Evolutionary conservation across 2,797 vertebrate species (phyloP).

Genomic region (Sebastiscus albofasciatus): DNA sequence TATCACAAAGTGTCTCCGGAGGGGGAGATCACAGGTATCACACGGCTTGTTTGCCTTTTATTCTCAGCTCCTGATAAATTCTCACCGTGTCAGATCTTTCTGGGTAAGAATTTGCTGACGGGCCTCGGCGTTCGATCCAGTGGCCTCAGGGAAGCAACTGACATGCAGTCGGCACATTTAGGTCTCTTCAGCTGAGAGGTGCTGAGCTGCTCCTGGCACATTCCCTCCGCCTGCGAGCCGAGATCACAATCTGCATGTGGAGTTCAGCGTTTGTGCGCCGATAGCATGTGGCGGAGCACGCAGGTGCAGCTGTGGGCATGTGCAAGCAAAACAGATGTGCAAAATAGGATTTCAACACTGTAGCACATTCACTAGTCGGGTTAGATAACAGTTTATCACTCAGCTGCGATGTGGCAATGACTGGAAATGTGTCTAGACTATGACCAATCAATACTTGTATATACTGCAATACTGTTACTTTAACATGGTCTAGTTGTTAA

Average conservation of each 20-base stretch:
- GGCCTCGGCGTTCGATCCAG: slow-evolving; percentile 1
- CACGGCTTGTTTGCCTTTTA: background rate
- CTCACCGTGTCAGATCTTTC: background rate
- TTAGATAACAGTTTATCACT: slow-evolving; percentile 9
- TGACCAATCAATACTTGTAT: slow-evolving; percentile 4
- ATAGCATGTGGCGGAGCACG: slow-evolving; percentile 22
- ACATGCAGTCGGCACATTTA: slow-evolving; percentile 22
- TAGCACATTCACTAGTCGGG: background rate
- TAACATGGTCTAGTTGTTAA: background rate
- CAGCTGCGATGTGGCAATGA: background rate
- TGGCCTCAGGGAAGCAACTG: slow-evolving; percentile 31
- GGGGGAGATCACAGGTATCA: slow-evolving; percentile 15
- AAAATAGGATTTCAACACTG: slow-evolving; percentile 2
- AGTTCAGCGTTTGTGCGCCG: slow-evolving; percentile 6
- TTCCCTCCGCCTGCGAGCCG: slow-evolving; percentile 22
- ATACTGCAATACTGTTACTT: background rate
- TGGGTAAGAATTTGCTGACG: slow-evolving; percentile 17
- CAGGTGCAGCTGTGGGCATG: slow-evolving; percentile 30
- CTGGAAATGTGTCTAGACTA: background rate
- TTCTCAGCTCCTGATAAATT: background rate
- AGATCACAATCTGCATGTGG: slow-evolving; percentile 42
- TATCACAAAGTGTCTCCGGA: slow-evolving; percentile 15
- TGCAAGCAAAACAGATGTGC: slow-evolving; percentile 23
- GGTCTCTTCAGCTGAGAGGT: background rate
- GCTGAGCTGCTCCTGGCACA: slow-evolving; percentile 40